Percentiles rank a stretch among this genome's conserved stretches.
phyloP scores from a whole-genome alignment of 2,888 invertebrate genomes.

The Trichogramma evanescens region DNA sequence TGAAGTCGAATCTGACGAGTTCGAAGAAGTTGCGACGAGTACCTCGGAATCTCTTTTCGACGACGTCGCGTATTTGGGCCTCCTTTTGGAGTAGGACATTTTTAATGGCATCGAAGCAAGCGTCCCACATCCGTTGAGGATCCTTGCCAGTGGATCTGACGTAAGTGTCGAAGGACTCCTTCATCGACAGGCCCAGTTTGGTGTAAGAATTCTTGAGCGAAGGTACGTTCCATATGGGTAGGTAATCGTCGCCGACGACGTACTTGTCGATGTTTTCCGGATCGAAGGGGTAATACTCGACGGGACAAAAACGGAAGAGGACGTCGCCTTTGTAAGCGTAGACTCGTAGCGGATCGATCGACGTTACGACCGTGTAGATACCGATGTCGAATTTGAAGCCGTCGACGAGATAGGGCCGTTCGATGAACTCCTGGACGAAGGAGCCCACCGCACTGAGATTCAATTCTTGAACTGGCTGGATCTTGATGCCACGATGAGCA shows the following conservation, averaged over 20 bases:
- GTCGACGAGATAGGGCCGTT: slow-evolving; percentile 81
- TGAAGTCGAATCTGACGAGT: slow-evolving; percentile 89
- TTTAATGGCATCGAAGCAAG: slow-evolving; percentile 72
- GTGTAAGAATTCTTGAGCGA: slow-evolving; percentile 65
- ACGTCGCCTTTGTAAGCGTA: slow-evolving; percentile 88
- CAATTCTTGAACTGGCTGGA: slow-evolving; percentile 64
- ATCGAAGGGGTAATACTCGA: slow-evolving; percentile 87
- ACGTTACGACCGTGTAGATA: slow-evolving; percentile 85
- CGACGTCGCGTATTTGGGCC: slow-evolving; percentile 57
- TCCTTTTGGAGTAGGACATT: slow-evolving; percentile 67
- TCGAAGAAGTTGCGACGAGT: slow-evolving; percentile 76
- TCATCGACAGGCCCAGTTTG: slow-evolving; percentile 73
- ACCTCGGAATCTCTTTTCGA: slow-evolving; percentile 42
- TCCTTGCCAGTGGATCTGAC: slow-evolving; percentile 61
- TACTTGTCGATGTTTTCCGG: slow-evolving; percentile 74
- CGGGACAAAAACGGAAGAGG: slow-evolving; percentile 83
- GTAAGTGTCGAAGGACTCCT: slow-evolving; percentile 76
- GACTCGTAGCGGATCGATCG: slow-evolving; percentile 79
- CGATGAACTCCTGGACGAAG: slow-evolving; percentile 88
- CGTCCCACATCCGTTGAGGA: slow-evolving; percentile 68
- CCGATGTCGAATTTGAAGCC: slow-evolving; percentile 96
- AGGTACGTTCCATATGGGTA: slow-evolving; percentile 89
- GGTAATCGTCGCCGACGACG: slow-evolving; percentile 88
- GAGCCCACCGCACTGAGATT: slow-evolving; percentile 64
- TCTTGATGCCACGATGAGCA: slow-evolving; percentile 79